Conservation (phyloP, 2,888 invertebrate species). For the Nomada fucata region DNA sequence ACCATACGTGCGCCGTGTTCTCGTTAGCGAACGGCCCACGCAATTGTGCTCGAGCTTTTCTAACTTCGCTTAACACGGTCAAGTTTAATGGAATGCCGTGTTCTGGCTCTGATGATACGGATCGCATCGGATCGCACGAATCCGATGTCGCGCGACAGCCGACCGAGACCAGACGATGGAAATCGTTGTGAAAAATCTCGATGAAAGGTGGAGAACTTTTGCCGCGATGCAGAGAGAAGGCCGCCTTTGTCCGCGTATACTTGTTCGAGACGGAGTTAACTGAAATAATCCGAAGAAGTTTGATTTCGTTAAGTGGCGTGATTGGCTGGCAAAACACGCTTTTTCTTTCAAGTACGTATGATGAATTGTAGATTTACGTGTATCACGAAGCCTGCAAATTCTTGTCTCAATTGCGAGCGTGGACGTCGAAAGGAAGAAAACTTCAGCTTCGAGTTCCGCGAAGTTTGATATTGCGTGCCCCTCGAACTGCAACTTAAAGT, state of each 20-base stretch:
- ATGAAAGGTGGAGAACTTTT: too few species aligned
- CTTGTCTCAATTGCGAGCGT: too few species aligned
- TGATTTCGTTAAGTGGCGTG: too few species aligned
- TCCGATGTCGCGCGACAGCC: conserved; percentile 24
- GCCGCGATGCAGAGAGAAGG: too few species aligned
- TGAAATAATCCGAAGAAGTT: too few species aligned
- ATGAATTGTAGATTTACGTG: too few species aligned
- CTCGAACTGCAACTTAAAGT: neutral
- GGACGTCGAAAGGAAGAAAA: neutral
- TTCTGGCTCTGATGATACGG: conserved; percentile 25
- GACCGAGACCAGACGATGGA: neutral
- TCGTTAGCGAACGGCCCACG: conserved; percentile 40
- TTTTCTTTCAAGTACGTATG: too few species aligned
- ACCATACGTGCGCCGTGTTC: conserved; percentile 17
- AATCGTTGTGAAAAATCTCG: too few species aligned
- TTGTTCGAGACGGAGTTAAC: too few species aligned
- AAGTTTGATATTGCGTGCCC: neutral
- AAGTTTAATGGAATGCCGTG: conserved; percentile 51
- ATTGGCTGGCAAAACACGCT: too few species aligned
- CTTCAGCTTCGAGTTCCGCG: neutral
- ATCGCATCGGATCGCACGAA: conserved; percentile 14
- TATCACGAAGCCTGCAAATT: too few species aligned
- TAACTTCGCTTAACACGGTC: conserved; percentile 40
- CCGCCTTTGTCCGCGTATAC: too few species aligned
- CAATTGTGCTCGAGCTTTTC: conserved; percentile 30